Conservation (phyloP, 2,888 invertebrate species). For the Ceriagrion tenellum region DNA sequence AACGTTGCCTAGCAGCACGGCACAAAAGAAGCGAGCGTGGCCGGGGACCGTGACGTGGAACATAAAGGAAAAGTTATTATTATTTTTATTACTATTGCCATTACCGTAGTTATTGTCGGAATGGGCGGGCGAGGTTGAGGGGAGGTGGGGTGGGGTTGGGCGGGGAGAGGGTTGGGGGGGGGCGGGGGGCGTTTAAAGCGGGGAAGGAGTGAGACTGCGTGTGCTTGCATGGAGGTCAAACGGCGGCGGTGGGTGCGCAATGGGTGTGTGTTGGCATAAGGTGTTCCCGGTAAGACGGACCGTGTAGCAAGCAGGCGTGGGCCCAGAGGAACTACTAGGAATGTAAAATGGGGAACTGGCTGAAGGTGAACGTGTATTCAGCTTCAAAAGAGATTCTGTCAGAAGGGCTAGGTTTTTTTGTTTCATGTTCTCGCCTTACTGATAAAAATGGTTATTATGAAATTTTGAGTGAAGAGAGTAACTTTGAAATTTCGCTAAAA, state of each 20-base stretch:
- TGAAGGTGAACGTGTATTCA: too few relatives aligned
- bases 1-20: conserved; percentile 42
- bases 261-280: not conserved
- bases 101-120: conserved; percentile 62
- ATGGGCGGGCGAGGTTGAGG: not conserved
- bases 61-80: conserved; percentile 61
- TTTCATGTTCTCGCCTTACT: too few relatives aligned
- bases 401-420: too few relatives aligned
- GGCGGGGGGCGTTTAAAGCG: not conserved
- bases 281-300: not conserved
- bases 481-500: too few relatives aligned
- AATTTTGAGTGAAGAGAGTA: too few relatives aligned
- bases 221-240: not conserved
- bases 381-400: too few relatives aligned
- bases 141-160: not conserved
- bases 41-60: conserved; percentile 49
- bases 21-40: conserved; percentile 60
- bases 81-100: conserved; percentile 65
- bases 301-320: not conserved
- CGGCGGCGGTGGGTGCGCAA: not conserved
- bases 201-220: not conserved
- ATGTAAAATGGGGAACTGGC: not conserved
- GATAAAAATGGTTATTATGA: too few relatives aligned
- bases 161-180: not conserved
- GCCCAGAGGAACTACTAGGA: not conserved